These are phyloP conservation scores for Rhea pennata DNA, from an alignment of 2,113 vertebrate genomes.

Conservation along the genomic window DNA sequence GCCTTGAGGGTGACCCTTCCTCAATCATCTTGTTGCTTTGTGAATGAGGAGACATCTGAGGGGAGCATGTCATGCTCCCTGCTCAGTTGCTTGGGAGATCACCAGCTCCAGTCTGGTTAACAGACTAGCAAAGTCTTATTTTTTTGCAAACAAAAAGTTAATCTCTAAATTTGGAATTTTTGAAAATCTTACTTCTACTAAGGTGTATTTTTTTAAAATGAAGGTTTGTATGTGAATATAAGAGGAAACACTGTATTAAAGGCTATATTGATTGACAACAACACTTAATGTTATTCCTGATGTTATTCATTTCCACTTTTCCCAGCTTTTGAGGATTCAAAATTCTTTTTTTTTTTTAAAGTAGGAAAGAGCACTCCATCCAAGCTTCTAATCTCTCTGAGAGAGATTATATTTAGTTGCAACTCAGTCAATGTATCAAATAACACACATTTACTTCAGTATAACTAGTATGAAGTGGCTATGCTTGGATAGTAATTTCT, in stretches of 20 bases:
- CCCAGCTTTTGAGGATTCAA: background rate
- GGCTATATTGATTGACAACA: background rate
- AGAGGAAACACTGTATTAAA: background rate
- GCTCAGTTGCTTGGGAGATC: background rate
- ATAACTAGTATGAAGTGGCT: background rate
- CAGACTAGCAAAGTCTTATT: background rate
- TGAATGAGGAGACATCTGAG: background rate
- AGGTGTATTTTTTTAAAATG: background rate
- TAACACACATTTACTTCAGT: background rate
- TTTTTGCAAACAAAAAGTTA: no score
- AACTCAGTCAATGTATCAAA: background rate
- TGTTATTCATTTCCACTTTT: background rate
- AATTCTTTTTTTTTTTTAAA: background rate
- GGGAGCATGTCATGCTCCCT: fast-evolving
- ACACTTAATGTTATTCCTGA: background rate
- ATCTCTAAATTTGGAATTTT: background rate
- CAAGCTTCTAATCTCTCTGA: background rate
- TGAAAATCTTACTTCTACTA: background rate
- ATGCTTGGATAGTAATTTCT: background rate
- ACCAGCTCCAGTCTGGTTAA: background rate
- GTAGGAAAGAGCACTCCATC: background rate
- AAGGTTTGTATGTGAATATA: background rate
- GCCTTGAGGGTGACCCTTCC: background rate
- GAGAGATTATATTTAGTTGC: background rate
- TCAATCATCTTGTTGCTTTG: background rate